Conservation (phyloP, 2,113 vertebrate species). For the Gallinago media region DNA sequence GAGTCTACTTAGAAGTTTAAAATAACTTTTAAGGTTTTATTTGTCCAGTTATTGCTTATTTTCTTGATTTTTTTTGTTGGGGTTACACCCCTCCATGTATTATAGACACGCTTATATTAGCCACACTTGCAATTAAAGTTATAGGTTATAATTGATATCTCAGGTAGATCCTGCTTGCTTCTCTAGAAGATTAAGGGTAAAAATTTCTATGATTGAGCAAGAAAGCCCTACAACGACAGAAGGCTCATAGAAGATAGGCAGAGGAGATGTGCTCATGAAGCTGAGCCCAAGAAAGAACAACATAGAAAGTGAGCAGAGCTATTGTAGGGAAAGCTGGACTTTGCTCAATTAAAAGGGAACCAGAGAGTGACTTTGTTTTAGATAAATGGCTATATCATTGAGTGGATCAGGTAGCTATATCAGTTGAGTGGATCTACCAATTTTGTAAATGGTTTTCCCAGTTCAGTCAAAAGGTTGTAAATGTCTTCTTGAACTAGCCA, state of each 20-base stretch:
- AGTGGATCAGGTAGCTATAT: not conserved
- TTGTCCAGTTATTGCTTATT: not conserved
- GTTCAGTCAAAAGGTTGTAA: not conserved
- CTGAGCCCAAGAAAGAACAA: not conserved
- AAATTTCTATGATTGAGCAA: not conserved
- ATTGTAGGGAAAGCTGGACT: not conserved
- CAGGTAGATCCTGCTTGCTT: not conserved
- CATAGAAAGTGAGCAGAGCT: not conserved
- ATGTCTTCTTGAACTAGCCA: not conserved
- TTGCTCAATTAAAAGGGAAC: not conserved
- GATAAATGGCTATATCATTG: not conserved
- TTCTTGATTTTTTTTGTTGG: not conserved
- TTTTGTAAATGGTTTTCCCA: not conserved
- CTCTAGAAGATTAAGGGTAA: not conserved
- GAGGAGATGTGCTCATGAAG: not conserved
- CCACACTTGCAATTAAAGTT: not conserved
- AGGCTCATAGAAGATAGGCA: not conserved
- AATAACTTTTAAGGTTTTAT: not conserved
- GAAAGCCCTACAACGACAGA: not conserved
- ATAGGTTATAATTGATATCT: not conserved
- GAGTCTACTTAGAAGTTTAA: not conserved
- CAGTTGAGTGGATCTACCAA: not conserved
- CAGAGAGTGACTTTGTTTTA: not conserved
- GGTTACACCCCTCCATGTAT: fast-evolving
- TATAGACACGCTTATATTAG: not conserved